Evolutionary conservation across 2,888 invertebrate genomes (phyloP).

Genomic region (Agrochola litura): DNA sequence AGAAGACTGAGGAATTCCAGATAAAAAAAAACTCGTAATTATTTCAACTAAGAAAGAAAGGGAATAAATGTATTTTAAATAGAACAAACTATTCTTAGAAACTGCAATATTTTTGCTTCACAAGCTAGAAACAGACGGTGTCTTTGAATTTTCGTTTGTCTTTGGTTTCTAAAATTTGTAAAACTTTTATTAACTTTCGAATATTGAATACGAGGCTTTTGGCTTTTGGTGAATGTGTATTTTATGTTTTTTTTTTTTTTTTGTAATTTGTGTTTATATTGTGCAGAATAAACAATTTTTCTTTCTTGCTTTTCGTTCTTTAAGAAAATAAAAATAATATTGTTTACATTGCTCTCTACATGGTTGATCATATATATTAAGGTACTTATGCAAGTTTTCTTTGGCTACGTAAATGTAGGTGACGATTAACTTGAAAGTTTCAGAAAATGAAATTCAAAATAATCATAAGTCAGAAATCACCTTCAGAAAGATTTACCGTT

Average conservation of each 20-base stretch:
- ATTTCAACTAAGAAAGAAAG: slow-evolving; percentile 4
- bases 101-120: slow-evolving; percentile 1
- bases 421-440: not conserved
- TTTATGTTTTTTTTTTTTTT: too few relatives aligned
- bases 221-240: too few relatives aligned
- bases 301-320: not conserved
- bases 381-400: not conserved
- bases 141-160: too few relatives aligned
- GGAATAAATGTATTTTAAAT: not conserved
- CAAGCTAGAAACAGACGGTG: not conserved
- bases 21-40: not conserved
- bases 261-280: too few relatives aligned
- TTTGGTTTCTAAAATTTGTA: too few relatives aligned
- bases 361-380: not conserved
- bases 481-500: not conserved
- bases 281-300: too few relatives aligned
- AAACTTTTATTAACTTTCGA: too few relatives aligned
- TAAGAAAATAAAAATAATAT: not conserved
- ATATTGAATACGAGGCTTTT: too few relatives aligned
- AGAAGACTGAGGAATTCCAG: too few relatives aligned
- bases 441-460: not conserved
- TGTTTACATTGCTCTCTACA: not conserved
- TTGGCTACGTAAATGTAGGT: not conserved
- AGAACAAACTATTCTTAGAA: not conserved
- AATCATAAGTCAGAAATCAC: not conserved